These are phyloP conservation scores for Lutraria rhynchaena DNA, from an alignment of 1,140 invertebrate species.

Conservation along the genomic window DNA sequence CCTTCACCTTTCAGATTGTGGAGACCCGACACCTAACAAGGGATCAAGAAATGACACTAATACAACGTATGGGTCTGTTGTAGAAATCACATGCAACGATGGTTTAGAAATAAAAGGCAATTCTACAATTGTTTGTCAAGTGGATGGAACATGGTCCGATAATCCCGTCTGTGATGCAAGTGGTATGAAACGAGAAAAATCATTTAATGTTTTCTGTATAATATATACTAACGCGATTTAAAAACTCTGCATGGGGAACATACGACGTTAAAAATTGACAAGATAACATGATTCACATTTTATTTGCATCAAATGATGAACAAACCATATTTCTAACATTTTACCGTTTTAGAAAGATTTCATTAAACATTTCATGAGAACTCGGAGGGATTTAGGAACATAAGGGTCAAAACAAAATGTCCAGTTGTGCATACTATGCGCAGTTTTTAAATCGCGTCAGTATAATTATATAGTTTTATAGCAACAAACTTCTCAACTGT, in stretches of 20 bases:
- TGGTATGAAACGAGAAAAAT: neutral
- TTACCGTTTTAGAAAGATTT: too few relatives aligned
- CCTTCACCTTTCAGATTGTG: conserved; percentile 13
- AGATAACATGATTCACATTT: too few relatives aligned
- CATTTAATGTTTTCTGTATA: neutral
- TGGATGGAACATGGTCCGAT: neutral
- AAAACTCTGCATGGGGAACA: neutral
- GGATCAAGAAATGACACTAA: neutral
- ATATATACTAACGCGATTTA: neutral
- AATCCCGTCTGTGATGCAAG: neutral
- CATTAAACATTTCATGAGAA: too few relatives aligned
- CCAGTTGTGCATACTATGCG: too few relatives aligned
- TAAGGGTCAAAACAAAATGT: too few relatives aligned
- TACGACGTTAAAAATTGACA: too few relatives aligned
- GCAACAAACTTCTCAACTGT: neutral
- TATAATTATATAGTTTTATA: neutral
- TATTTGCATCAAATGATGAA: too few relatives aligned
- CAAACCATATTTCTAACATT: too few relatives aligned
- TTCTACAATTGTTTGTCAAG: neutral
- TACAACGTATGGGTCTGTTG: neutral
- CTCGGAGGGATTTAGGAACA: too few relatives aligned
- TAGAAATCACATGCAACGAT: neutral
- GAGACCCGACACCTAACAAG: neutral
- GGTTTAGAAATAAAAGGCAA: neutral
- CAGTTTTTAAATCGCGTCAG: too few relatives aligned